These are phyloP conservation scores for Adineta ricciae DNA, from an alignment of 2,888 invertebrate genomes.

Conservation along the genomic window DNA sequence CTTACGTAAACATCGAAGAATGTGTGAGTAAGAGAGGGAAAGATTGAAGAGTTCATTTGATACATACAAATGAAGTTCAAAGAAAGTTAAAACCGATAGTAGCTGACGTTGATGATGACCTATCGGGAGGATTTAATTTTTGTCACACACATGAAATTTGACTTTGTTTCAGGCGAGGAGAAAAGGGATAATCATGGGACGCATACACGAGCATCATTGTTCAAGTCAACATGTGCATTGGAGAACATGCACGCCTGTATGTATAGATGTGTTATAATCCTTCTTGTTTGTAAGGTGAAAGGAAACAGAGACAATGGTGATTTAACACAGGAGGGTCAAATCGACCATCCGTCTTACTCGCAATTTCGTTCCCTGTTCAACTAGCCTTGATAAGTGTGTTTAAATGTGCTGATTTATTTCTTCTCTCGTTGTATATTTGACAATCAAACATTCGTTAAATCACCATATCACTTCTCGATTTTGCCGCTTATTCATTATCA, in stretches of 20 bases:
- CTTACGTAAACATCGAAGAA: conserved; percentile 1
- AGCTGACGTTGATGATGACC: not conserved
- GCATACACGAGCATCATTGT: conserved; percentile 2
- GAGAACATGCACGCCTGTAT: not conserved
- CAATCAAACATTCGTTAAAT: not conserved
- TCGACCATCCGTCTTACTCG: not conserved
- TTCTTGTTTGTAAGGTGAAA: conserved; percentile 15
- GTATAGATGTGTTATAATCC: not conserved
- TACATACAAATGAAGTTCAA: conserved; percentile 5
- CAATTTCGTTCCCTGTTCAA: not conserved
- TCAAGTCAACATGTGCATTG: conserved; percentile 9
- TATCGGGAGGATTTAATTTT: conserved; percentile 11
- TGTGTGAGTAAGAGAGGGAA: too few species aligned
- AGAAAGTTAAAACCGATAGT: not conserved
- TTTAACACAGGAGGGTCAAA: conserved; percentile 13
- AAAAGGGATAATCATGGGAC: not conserved
- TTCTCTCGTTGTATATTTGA: not conserved
- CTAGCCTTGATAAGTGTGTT: conserved; percentile 13
- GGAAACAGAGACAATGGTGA: conserved; percentile 9
- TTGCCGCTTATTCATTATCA: conserved; percentile 13
- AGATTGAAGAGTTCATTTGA: not conserved
- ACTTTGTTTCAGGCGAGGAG: not conserved
- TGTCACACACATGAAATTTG: conserved; percentile 11
- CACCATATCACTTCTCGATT: conserved; percentile 13
- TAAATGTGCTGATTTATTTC: conserved; percentile 15